phyloP scores from a whole-genome alignment of 2,888 invertebrate species.

The Cantharis rustica region DNA sequence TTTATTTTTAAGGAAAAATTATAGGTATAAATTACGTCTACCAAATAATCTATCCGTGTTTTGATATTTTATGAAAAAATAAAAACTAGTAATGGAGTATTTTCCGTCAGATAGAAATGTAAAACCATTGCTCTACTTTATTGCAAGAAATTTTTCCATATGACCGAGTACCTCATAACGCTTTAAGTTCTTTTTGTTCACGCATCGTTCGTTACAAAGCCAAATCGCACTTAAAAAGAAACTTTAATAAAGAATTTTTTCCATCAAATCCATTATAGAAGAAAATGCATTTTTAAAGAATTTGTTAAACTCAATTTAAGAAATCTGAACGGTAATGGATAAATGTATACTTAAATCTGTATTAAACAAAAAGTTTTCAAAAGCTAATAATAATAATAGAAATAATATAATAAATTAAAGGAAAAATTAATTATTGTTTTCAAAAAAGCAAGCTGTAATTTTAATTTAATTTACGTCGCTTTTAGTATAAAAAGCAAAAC shows the following conservation, averaged over 20 bases:
- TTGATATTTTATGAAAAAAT: background rate
- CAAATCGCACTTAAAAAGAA: slow-evolving; percentile 22
- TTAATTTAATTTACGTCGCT: background rate
- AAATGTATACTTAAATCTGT: background rate
- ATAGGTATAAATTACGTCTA: background rate
- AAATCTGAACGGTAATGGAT: background rate
- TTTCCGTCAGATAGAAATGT: slow-evolving; percentile 17
- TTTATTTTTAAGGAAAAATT: background rate
- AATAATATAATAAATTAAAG: background rate
- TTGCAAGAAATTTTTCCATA: slow-evolving; percentile 20
- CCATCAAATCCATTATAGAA: slow-evolving; percentile 22
- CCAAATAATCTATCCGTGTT: background rate
- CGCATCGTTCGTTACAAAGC: slow-evolving; percentile 21
- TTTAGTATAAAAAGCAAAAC: background rate
- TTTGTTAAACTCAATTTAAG: slow-evolving; percentile 22
- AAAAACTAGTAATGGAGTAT: slow-evolving; percentile 13
- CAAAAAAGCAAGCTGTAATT: background rate
- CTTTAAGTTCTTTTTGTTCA: slow-evolving; percentile 23
- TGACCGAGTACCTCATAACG: slow-evolving; percentile 24
- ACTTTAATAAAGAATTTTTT: slow-evolving; percentile 27
- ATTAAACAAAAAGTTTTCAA: background rate
- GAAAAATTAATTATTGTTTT: background rate
- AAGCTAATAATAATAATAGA: background rate
- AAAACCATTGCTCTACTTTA: slow-evolving; percentile 18
- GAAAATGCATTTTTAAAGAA: slow-evolving; percentile 23